phyloP scores from a whole-genome alignment of 2,888 invertebrate genomes.

The Ectobius pallidus region DNA sequence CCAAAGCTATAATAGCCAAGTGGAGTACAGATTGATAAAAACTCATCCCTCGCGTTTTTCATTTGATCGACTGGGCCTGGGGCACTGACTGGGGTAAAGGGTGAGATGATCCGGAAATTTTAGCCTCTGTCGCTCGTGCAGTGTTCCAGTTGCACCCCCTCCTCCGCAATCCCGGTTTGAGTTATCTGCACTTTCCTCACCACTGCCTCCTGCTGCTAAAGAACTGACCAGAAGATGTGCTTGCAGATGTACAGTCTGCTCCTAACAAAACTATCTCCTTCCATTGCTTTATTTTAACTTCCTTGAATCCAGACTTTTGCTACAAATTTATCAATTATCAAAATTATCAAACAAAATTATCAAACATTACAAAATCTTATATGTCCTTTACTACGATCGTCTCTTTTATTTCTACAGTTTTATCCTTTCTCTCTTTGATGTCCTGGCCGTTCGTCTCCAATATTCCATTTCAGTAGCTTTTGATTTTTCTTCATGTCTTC shows the following conservation, averaged over 20 bases:
- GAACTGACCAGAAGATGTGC: constrained; percentile 32
- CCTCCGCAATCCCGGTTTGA: too few relatives aligned
- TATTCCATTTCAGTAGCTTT: too few relatives aligned
- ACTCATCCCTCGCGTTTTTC: constrained; percentile 8
- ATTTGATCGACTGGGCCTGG: constrained; percentile 21
- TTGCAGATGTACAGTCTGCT: not conserved
- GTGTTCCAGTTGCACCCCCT: not conserved
- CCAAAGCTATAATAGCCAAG: not conserved
- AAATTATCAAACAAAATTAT: too few relatives aligned
- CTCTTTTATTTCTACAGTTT: too few relatives aligned
- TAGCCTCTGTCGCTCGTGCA: constrained; percentile 21
- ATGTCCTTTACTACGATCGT: too few relatives aligned
- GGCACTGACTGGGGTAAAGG: constrained; percentile 29
- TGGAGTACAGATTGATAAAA: constrained; percentile 12
- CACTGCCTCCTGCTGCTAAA: constrained; percentile 27
- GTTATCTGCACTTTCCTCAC: constrained; percentile 32
- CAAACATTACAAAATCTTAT: too few relatives aligned
- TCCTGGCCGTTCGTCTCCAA: too few relatives aligned
- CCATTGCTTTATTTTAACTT: too few relatives aligned
- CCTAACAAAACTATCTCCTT: not conserved
- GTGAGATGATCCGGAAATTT: constrained; percentile 39
- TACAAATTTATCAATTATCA: too few relatives aligned
- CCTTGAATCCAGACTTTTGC: too few relatives aligned
- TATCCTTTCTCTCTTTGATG: too few relatives aligned
- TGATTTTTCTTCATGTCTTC: too few relatives aligned